Evolutionary conservation across 2,888 invertebrate genomes (phyloP), one percentile per base, ranked within the genome.

Genomic region (Plagiodera versicolora): DNA sequence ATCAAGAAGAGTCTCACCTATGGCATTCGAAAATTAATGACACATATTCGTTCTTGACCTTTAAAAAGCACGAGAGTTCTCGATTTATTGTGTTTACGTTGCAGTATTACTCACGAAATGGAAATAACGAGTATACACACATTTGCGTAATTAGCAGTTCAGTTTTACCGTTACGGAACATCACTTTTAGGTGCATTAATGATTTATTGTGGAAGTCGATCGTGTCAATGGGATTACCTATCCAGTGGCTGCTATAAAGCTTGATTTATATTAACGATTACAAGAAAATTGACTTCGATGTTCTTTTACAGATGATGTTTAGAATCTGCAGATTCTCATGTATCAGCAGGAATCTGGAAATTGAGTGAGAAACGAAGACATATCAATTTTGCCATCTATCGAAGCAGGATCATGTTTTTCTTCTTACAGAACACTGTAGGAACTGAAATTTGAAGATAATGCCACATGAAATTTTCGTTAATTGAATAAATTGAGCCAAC

Each of bases 41-140:
- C 44, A 47, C 30, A 46, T 20, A 45, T 47, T 45, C 24, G 58
- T 48, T 58, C 58, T 58, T 58, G 58, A 58, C 58, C 58, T 58
- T 58, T 58, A 47, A 17, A 53, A 47, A 52, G 30, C 17, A n/a
- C 16, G 35, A 17, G 30, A 53, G 58, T 53, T 53, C 24, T 48
- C 53, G 54, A 46, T 46, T 54, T 45, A 32, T 58, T 48, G 20
- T 39, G 46, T 44, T 24, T 46, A 52, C 52, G 47, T 52, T 35
- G 20, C 47, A 16, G 53, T 20, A 53, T 44, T 53, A 53, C 19
- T 53, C 53, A 53, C 44, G 53, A 44, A 53, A 53, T 53, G 44
- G 44, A 44, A 52, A 52, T 39, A 19, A 52, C 52, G 20, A 52
- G 52, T n/a, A 6, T 44, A 58, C 46, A 58, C 52, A 48, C 18